Base-by-base conservation (phyloP, 64 coral and sea anemone genomes). In the Porites lutea region DNA sequence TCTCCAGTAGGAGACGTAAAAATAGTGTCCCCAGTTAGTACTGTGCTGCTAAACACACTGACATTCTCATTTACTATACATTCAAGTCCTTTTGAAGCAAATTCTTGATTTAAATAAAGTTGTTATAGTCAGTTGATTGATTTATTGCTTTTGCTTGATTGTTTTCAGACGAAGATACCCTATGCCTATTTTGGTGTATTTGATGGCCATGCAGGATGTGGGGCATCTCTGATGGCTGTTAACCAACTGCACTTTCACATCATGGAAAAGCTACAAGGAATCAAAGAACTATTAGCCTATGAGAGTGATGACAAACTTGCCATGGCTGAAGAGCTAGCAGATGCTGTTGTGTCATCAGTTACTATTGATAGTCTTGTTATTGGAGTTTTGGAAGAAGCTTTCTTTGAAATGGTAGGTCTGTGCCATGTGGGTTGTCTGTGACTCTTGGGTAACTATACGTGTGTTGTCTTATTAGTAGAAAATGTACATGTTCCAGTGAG, bases 111-210 rank as follows among this genome's bases (percentile, higher is more conserved):
- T 37, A 37, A 37, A 37, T 37, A 37, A 37, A 37, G 27, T 37
- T 37, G 27, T 37, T 37, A 37, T 37, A 37, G 27, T 37, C 27
- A 37, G 27, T 37, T 37, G 27, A 37, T 37, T 37, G 27, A 37
- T 37, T 37, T 37, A 37, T 37, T 37, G 27, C 27, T 37, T 37
- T 37, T 37, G 27, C 27, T 37, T 37, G 27, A 37, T 37, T 46
- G 50, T 62, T 74, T 79, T n/a, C 83, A 95, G 89, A 98, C 90
- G 47, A 98, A 93, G 82, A 95, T 98, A 55, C 96, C 96, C 21
- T 98, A 98, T 72, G 93, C 93, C 53, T 98, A 92, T 90, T 98
- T 98, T 95, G 96, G 96, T 44, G 78, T 98, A 37, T 98, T 98
- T 95, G 96, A 98, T 88, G 96, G 96, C 12, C 96, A 98, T 59